Evolutionary conservation across 1,140 invertebrate species (phyloP).

Genomic region (Saccostrea echinata): DNA sequence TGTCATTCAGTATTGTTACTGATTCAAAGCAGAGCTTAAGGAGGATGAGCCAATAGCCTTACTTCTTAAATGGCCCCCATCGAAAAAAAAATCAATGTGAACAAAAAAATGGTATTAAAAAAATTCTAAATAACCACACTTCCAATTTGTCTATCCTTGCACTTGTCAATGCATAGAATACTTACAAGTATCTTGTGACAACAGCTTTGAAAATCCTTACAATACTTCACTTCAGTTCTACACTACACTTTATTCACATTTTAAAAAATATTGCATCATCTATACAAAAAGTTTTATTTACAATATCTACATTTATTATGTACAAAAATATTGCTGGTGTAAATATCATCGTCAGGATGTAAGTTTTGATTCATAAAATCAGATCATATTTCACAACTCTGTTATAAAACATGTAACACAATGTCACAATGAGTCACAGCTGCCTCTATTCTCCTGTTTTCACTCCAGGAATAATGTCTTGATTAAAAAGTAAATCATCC

Average conservation of each 20-base stretch:
- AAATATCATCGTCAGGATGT: neutral
- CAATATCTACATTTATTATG: neutral
- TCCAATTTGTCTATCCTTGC: too few relatives aligned
- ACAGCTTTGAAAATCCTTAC: neutral
- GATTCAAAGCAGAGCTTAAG: too few relatives aligned
- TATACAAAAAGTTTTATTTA: neutral
- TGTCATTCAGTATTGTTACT: too few relatives aligned
- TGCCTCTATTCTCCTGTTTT: neutral
- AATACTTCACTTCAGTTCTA: neutral
- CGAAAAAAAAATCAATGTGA: too few relatives aligned
- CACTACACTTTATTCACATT: slow-evolving; percentile 27
- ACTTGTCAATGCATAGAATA: neutral
- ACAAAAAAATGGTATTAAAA: too few relatives aligned
- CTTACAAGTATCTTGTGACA: neutral
- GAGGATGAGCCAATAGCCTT: too few relatives aligned
- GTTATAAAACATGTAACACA: neutral
- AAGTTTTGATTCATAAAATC: neutral
- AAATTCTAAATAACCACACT: too few relatives aligned
- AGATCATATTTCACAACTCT: neutral
- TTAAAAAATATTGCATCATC: neutral
- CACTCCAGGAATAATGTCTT: neutral
- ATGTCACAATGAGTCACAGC: neutral
- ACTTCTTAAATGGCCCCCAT: too few relatives aligned
- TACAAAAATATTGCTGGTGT: neutral
- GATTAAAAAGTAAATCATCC: neutral